A percentile compares a stretch with the other conserved stretches of the same genome.
phyloP scores from a whole-genome alignment of 2,113 vertebrate species.

The Todiramphus saurophagus region DNA sequence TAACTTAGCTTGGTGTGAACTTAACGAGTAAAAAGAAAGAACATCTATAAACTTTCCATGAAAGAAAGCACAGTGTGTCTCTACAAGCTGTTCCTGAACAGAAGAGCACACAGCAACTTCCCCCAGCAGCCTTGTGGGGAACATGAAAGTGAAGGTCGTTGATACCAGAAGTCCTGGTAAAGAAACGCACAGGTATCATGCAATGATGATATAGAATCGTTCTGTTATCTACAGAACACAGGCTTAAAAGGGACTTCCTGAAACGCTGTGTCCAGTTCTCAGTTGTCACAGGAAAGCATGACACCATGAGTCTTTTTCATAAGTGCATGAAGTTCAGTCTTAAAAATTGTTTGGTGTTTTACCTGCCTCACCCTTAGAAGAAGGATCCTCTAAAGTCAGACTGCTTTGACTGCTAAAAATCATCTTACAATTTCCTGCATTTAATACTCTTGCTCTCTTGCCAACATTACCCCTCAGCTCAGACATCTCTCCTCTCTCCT shows the following conservation, averaged over 20 bases:
- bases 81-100: background rate
- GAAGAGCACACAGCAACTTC: background rate
- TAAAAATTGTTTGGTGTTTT: background rate
- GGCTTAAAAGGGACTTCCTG: background rate
- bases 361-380: background rate
- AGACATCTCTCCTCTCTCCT: background rate
- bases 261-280: background rate
- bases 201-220: background rate
- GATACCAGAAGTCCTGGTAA: background rate
- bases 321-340: background rate
- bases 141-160: background rate
- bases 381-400: background rate
- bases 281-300: background rate
- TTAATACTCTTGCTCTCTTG: background rate
- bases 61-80: background rate
- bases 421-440: background rate
- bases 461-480: background rate
- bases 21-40: constrained; percentile 4
- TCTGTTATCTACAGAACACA: background rate
- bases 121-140: background rate
- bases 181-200: background rate
- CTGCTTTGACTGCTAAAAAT: background rate
- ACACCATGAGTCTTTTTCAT: background rate
- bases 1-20: background rate
- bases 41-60: background rate